phyloP scores from a whole-genome alignment of 2,888 invertebrate species.

The Podabrus alpinus region DNA sequence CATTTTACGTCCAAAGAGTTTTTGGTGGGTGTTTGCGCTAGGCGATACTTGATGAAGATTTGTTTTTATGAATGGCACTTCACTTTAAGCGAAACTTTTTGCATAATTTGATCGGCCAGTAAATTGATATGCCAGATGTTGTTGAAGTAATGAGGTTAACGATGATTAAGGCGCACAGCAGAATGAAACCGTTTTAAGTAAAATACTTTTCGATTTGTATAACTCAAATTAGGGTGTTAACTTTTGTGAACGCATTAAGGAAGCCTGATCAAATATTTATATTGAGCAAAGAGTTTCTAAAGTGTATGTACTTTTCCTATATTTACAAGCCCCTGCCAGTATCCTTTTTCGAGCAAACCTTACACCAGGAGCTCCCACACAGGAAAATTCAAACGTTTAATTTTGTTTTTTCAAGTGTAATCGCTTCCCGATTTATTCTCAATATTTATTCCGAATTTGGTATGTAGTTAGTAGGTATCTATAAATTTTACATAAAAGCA shows the following conservation, averaged over 20 bases:
- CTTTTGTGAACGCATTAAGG: neutral
- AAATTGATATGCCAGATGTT: neutral
- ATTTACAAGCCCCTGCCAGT: neutral
- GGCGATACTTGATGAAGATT: neutral
- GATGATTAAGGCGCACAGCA: neutral
- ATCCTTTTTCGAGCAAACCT: neutral
- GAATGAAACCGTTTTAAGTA: neutral
- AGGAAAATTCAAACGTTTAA: neutral
- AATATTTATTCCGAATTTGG: neutral
- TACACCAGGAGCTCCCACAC: neutral
- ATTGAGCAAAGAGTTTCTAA: neutral
- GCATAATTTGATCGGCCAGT: neutral
- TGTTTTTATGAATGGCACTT: neutral
- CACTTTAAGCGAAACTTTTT: neutral
- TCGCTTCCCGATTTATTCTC: neutral
- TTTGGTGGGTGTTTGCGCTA: neutral
- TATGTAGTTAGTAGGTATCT: no score
- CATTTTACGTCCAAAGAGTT: neutral
- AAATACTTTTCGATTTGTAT: neutral
- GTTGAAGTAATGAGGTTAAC: neutral
- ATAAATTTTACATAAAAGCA: neutral
- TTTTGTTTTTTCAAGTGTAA: neutral
- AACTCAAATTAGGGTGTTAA: neutral
- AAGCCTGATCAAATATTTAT: constrained; percentile 4
- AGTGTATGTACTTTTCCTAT: constrained; percentile 5